These are phyloP conservation scores for Lottia scabra DNA, from an alignment of 2,888 invertebrate species.

Conservation along the genomic window DNA sequence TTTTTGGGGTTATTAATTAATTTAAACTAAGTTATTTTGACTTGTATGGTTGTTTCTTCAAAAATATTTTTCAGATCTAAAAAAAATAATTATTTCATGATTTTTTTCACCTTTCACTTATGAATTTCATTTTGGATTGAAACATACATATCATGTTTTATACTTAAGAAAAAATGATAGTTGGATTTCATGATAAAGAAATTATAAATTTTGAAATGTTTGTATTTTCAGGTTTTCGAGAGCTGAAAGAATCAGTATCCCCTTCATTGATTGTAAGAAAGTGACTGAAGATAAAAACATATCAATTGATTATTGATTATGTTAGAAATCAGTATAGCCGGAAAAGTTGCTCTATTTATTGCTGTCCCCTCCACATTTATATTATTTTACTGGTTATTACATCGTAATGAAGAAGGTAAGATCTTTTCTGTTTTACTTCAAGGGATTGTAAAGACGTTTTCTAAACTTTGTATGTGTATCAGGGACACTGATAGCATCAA, in stretches of 20 bases:
- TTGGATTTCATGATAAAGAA: no score
- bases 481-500: no score
- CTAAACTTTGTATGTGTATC: no score
- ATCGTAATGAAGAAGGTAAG: constrained; percentile 41
- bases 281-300: not conserved
- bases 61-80: no score
- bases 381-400: constrained; percentile 54
- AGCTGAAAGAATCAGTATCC: not conserved
- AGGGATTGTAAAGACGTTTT: not conserved
- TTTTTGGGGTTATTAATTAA: no score
- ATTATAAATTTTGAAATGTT: not conserved
- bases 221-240: constrained; percentile 3
- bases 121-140: no score
- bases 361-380: constrained; percentile 53
- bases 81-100: no score
- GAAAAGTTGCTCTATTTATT: constrained; percentile 43
- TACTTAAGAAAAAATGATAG: no score
- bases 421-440: not conserved
- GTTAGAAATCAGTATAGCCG: constrained; percentile 28
- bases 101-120: no score
- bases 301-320: constrained; percentile 13
- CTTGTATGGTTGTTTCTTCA: no score
- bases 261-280: not conserved
- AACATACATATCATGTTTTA: no score
- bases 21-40: no score